These are phyloP conservation scores for Psittacara wagleri DNA, from an alignment of 2,113 vertebrate species.

Conservation along the genomic window DNA sequence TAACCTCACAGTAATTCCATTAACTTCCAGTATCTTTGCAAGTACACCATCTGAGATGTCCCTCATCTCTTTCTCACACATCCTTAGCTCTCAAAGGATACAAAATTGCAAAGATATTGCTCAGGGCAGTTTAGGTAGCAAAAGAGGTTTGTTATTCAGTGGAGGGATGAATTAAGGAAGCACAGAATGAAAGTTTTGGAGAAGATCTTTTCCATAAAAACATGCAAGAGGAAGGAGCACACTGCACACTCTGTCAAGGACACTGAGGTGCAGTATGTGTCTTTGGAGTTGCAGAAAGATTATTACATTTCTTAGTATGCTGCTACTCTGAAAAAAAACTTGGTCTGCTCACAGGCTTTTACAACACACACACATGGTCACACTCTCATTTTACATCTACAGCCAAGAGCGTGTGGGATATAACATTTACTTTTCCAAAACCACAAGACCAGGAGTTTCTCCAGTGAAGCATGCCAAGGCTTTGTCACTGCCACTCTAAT, in stretches of 20 bases:
- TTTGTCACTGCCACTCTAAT: neutral
- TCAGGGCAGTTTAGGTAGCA: neutral
- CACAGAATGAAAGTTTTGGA: neutral
- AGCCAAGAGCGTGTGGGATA: neutral
- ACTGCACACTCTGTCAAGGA: neutral
- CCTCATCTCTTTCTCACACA: neutral
- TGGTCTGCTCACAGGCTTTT: neutral
- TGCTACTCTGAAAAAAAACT: neutral
- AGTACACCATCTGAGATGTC: neutral
- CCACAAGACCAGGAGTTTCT: neutral
- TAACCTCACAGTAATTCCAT: neutral
- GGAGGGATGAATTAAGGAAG: neutral
- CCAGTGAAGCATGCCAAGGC: neutral
- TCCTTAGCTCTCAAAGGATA: neutral
- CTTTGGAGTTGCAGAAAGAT: neutral
- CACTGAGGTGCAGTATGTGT: neutral
- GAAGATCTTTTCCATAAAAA: neutral
- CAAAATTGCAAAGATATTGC: neutral
- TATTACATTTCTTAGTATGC: neutral
- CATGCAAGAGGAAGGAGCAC: neutral
- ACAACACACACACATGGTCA: neutral
- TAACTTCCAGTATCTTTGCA: neutral
- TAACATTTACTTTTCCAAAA: neutral
- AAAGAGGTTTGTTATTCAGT: neutral
- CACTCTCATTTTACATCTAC: neutral